These are phyloP conservation scores for Taurulus bubalis DNA, from an alignment of 2,113 vertebrate genomes.

Conservation along the genomic window DNA sequence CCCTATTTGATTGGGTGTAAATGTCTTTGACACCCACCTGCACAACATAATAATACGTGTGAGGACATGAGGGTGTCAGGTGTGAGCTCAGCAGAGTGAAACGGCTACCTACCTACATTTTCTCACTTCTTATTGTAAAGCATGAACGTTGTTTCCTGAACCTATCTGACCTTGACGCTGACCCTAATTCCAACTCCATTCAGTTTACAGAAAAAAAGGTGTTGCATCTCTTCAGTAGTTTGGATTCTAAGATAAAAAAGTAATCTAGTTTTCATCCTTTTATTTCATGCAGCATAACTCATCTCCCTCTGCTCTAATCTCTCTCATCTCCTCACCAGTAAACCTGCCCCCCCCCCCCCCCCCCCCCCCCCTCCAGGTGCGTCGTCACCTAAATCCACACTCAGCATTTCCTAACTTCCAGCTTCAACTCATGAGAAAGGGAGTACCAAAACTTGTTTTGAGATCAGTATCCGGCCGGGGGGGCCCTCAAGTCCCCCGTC, in stretches of 20 bases:
- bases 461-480: constrained; percentile 3
- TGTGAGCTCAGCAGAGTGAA: constrained; percentile 45
- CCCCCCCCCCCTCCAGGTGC: background rate
- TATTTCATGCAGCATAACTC: constrained; percentile 9
- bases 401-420: constrained; percentile 22
- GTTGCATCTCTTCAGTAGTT: background rate
- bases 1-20: constrained; percentile 45
- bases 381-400: constrained; percentile 6
- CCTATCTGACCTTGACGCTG: constrained; percentile 8
- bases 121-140: constrained; percentile 37
- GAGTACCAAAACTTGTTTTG: background rate
- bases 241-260: background rate
- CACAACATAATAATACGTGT: constrained; percentile 49
- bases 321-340: constrained; percentile 12
- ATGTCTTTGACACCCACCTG: constrained; percentile 39
- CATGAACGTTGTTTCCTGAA: constrained; percentile 13
- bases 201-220: constrained; percentile 9
- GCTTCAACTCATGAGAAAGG: constrained; percentile 7
- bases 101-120: constrained; percentile 28
- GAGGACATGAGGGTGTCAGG: constrained; percentile 50
- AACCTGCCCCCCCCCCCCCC: background rate
- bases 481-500: constrained; percentile 4
- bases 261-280: constrained; percentile 1
- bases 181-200: constrained; percentile 25
- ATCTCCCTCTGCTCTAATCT: constrained; percentile 1